Evolutionary conservation across 2,888 invertebrate species (phyloP).

Genomic region (Luperina nickerlii): DNA sequence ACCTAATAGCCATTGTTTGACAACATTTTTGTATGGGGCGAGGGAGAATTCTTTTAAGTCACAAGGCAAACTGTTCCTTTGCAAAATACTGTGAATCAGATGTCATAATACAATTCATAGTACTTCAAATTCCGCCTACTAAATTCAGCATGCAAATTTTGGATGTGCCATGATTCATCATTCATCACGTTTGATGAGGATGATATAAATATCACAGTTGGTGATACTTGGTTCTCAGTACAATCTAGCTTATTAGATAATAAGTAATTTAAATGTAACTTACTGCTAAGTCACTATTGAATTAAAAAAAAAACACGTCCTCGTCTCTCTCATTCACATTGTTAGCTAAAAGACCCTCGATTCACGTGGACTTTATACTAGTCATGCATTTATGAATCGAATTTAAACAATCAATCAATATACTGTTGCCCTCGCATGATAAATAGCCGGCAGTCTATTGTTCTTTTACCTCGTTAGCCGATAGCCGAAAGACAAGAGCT

Average conservation of each 20-base stretch:
- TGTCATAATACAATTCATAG: too few species aligned
- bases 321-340: not conserved
- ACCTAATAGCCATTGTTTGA: too few species aligned
- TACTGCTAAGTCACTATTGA: not conserved
- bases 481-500: conserved; percentile 34
- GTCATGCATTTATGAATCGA: not conserved
- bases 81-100: too few species aligned
- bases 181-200: too few species aligned
- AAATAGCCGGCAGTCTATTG: conserved; percentile 39
- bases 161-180: too few species aligned
- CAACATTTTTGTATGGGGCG: too few species aligned
- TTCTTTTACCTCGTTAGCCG: conserved; percentile 10
- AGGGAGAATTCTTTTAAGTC: too few species aligned
- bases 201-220: not conserved
- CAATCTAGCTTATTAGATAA: not conserved
- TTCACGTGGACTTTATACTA: not conserved
- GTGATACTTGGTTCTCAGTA: not conserved
- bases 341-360: not conserved
- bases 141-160: too few species aligned
- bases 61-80: too few species aligned
- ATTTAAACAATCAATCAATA: conserved; percentile 5
- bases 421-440: conserved; percentile 16
- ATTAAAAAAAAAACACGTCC: not conserved
- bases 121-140: too few species aligned
- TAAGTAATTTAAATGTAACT: not conserved